Conservation (phyloP, 1,140 invertebrate species). For the Apis laboriosa region DNA sequence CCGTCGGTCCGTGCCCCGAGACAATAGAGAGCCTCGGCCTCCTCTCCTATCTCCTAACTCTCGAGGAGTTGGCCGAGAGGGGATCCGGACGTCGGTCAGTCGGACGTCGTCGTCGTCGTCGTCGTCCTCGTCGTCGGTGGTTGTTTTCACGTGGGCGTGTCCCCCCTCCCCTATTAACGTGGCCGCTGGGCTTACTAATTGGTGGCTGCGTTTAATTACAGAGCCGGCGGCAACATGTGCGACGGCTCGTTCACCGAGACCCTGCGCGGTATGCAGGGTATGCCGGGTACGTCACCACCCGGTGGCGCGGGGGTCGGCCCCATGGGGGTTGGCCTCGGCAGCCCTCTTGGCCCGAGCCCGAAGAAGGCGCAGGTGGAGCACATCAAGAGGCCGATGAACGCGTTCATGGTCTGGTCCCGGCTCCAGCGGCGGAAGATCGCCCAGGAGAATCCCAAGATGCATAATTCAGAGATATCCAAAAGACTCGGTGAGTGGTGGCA, state of each 20-base stretch:
- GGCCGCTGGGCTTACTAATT: constrained; percentile 37
- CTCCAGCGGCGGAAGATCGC: constrained; percentile 95
- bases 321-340: constrained; percentile 74
- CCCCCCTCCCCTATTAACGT: constrained; percentile 40
- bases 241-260: constrained; percentile 78
- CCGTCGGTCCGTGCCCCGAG: background rate
- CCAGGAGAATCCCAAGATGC: constrained; percentile 99
- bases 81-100: background rate
- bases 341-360: constrained; percentile 65
- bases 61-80: too few species aligned
- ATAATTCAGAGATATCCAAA: constrained; percentile 98
- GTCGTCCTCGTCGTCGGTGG: too few species aligned
- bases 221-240: constrained; percentile 81
- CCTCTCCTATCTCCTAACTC: too few species aligned
- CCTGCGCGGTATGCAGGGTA: constrained; percentile 76
- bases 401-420: constrained; percentile 92
- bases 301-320: constrained; percentile 72
- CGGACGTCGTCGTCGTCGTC: background rate
- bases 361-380: constrained; percentile 81
- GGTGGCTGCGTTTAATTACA: constrained; percentile 69
- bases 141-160: constrained; percentile 44
- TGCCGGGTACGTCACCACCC: constrained; percentile 75
- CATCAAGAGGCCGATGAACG: constrained; percentile 86
- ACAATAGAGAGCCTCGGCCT: constrained; percentile 10
- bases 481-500: constrained; percentile 87